Evolutionary conservation across 1,140 invertebrate genomes (phyloP).

Genomic region (Meloidogyne exigua): DNA sequence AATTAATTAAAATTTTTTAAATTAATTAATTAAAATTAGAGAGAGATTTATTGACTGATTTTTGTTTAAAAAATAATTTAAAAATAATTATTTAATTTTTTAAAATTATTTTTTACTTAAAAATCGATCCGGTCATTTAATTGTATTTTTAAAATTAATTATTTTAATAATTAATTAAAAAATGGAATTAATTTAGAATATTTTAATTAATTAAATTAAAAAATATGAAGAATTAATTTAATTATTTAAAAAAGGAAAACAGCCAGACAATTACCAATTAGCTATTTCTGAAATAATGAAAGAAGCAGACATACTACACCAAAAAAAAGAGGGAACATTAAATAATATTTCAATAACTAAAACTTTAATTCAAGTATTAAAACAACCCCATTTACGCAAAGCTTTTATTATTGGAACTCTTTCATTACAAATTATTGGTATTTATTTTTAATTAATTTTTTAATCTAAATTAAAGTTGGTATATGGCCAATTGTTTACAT

Average conservation of each 20-base stretch:
- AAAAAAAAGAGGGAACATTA: not conserved
- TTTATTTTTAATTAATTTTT: conserved; percentile 13
- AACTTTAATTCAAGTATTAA: conserved; percentile 44
- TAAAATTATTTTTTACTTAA: too few species aligned
- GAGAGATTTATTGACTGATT: too few species aligned
- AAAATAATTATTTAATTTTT: too few species aligned
- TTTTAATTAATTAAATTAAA: not conserved
- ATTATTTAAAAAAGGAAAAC: not conserved
- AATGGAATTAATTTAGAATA: too few species aligned
- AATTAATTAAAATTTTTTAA: not conserved
- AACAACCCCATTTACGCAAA: conserved; percentile 45
- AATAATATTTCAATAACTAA: conserved; percentile 30
- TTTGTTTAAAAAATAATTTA: too few species aligned
- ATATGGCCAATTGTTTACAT: conserved; percentile 58
- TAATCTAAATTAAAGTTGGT: conserved; percentile 43
- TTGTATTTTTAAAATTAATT: too few species aligned
- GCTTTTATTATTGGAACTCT: conserved; percentile 49
- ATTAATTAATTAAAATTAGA: too few species aligned
- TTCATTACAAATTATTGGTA: conserved; percentile 35
- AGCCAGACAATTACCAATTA: conserved; percentile 31
- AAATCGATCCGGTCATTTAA: too few species aligned
- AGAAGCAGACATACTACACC: conserved; percentile 26
- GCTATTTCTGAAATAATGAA: conserved; percentile 53
- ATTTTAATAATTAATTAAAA: too few species aligned
- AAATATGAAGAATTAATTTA: not conserved